Base-by-base conservation (phyloP, 2,888 invertebrate genomes). In the Drosophila koepferae region DNA sequence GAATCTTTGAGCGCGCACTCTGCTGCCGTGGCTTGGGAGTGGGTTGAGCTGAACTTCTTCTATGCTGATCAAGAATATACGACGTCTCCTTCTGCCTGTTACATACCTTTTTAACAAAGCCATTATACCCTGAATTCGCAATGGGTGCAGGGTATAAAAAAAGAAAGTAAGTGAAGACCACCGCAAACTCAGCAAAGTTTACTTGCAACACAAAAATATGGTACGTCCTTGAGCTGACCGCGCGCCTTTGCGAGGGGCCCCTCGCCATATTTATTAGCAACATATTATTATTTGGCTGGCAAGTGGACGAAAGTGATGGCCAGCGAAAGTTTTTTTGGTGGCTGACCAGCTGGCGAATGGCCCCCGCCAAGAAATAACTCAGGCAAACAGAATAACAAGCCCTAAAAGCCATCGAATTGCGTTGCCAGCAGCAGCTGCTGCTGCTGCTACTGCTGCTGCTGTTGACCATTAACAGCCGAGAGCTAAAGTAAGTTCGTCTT, bases 251-350 rank as follows among this genome's bases (percentile, higher is more conserved):
- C n/a, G n/a, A n/a, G 56, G 60, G 46, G 49, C 60, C 14, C 16
- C 10, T 18, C 63, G 55, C 66, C 82, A 81, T 89, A 89, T 89
- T 85, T 85, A 85, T 85, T 85, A 81, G 89, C 89, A 77, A 89
- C 89, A 84, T 84, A 84, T 89, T 89, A 85, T 81, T 89, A 84
- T 85, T 87, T 83, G 53, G 38, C 46, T 31, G 14, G 60, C 53
- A 31, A 60, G 41, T 58, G 74, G 53, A 53, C 44, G 43, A 72
- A 77, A 73, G 61, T 73, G 74, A 62, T 63, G 77, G 63, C 55
- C 64, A 67, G 62, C 54, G 69, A 78, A 79, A 81, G 79, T 81
- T 81, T 75, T n/a, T 81, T 69, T 68, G 70, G 72, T 63, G 59
- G 64, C 67, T 77, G 81, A 65, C 74, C 81, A 80, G 79, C 66